A percentile compares a stretch with the other conserved stretches of the same genome.
These are phyloP conservation scores for human DNA, from an alignment of 2,113 vertebrate genomes.

Conservation along the genomic window GRCh38 chr14:84226501-84227000, in stretches of 20 bases:
- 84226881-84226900: neutral
- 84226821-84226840: neutral
- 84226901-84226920: neutral
- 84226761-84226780: neutral
- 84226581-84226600: neutral
- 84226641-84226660: neutral
- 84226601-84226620: neutral
- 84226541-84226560: neutral
- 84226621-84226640: neutral
- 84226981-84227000: neutral
- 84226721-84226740: neutral
- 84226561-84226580: neutral
- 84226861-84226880: neutral
- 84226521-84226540: neutral
- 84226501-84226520: neutral
- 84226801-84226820: neutral
- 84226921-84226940: neutral
- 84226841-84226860: neutral
- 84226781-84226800: slow-evolving; percentile 28
- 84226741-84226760: neutral
- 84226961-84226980: neutral
- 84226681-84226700: neutral
- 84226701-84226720: neutral
- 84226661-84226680: neutral
- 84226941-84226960: neutral